Conservation (phyloP, 2,797 vertebrate genomes). For the Lindbergichthys nudifrons region DNA sequence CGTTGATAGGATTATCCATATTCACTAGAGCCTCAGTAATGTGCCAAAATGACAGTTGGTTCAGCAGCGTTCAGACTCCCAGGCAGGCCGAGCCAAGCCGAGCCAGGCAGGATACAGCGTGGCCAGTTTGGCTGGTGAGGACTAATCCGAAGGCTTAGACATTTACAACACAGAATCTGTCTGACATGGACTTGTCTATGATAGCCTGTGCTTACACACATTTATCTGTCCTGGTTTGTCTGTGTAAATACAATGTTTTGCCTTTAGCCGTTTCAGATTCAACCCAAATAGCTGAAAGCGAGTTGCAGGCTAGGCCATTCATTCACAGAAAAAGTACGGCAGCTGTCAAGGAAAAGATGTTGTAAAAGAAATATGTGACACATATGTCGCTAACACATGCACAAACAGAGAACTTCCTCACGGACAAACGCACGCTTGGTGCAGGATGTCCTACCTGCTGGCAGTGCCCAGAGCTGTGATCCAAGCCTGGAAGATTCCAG, state of each 20-base stretch:
- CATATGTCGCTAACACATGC: constrained; percentile 60
- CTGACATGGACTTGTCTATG: constrained; percentile 50
- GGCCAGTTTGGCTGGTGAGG: constrained; percentile 61
- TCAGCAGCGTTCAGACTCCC: constrained; percentile 42
- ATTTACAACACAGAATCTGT: constrained; percentile 62
- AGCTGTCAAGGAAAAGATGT: constrained; percentile 52
- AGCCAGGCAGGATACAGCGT: constrained; percentile 34
- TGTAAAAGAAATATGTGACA: constrained; percentile 65
- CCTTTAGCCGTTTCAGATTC: constrained; percentile 26
- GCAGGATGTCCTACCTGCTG: constrained; percentile 82
- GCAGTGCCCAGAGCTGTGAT: constrained; percentile 90
- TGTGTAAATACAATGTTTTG: constrained; percentile 23
- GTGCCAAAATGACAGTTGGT: constrained; percentile 80
- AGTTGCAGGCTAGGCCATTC: constrained; percentile 33
- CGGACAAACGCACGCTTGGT: constrained; percentile 7
- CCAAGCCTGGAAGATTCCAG: constrained; percentile 91
- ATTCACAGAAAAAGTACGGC: constrained; percentile 38
- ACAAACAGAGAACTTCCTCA: constrained; percentile 10
- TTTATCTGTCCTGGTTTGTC: constrained; percentile 39
- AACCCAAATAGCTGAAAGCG: constrained; percentile 34
- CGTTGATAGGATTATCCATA: constrained; percentile 76
- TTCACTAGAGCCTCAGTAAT: constrained; percentile 70
- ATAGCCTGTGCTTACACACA: constrained; percentile 49
- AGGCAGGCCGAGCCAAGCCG: constrained; percentile 33
- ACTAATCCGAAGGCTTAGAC: constrained; percentile 71